A percentile compares a stretch with the other conserved stretches of the same genome.
Conservation (phyloP, 30 jellyfish, hydroid and myxozoan genomes). For the Kudoa iwatai region DNA sequence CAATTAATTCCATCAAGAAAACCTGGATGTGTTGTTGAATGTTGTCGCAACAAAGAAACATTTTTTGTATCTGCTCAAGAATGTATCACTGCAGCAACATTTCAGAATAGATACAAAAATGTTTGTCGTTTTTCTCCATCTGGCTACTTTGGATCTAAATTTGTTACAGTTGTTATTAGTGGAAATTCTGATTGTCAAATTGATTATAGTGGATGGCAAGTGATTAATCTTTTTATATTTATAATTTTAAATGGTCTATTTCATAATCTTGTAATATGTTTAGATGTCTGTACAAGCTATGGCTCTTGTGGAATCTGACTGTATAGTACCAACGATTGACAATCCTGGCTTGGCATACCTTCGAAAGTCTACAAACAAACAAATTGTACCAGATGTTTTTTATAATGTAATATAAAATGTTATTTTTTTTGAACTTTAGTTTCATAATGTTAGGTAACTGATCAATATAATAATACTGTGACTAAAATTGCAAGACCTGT, state of each 20-base stretch:
- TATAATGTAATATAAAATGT: constrained; percentile 68
- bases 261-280: no score
- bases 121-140: constrained; percentile 17
- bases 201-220: constrained; percentile 97
- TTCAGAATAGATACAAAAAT: constrained; percentile 41
- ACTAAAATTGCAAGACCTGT: constrained; percentile 66
- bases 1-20: constrained; percentile 38
- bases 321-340: constrained; percentile 82
- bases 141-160: constrained; percentile 63
- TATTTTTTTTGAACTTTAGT: no score
- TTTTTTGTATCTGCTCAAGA: constrained; percentile 88
- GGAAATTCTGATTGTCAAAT: constrained; percentile 73
- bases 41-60: constrained; percentile 27
- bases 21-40: constrained; percentile 22
- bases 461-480: constrained; percentile 29
- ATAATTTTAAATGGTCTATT: no score
- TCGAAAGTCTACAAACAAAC: constrained; percentile 60
- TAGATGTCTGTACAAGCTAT: constrained; percentile 77
- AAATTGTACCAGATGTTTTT: constrained; percentile 82
- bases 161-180: constrained; percentile 58
- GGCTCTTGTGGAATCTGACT: constrained; percentile 78
- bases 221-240: no score
- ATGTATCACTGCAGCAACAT: constrained; percentile 67
- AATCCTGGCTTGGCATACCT: constrained; percentile 77
- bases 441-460: constrained; percentile 74